Percentiles rank a stretch among this genome's conserved stretches.
Conservation (phyloP, 2,113 vertebrate species). For the Pogonocichla stellata region DNA sequence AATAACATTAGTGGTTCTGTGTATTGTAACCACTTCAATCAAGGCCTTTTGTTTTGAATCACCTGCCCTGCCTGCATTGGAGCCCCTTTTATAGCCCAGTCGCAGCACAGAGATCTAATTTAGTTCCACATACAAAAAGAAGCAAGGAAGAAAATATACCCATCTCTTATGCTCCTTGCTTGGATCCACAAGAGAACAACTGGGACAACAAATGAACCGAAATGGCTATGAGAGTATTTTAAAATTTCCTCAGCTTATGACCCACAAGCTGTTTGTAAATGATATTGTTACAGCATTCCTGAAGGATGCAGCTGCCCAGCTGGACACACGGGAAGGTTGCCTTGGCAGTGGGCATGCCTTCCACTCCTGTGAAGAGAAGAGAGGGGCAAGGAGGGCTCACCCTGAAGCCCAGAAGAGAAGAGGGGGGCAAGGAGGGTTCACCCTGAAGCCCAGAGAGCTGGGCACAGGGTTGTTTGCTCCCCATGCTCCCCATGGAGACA, state of each 20-base stretch:
- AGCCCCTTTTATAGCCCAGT: slow-evolving; percentile 41
- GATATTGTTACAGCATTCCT: background rate
- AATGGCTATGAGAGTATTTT: background rate
- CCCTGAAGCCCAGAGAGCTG: background rate
- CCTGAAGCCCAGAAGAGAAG: background rate
- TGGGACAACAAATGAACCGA: background rate
- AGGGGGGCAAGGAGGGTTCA: background rate
- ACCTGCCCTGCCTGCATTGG: slow-evolving; percentile 59
- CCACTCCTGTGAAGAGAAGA: background rate
- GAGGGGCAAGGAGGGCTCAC: background rate
- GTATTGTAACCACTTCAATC: slow-evolving; percentile 63
- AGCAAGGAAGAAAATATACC: background rate
- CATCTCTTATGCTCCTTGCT: background rate
- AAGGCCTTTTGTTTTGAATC: slow-evolving; percentile 71
- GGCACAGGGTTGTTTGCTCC: background rate
- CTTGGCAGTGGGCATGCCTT: background rate
- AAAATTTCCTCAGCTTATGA: background rate
- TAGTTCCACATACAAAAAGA: slow-evolving; percentile 23
- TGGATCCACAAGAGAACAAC: background rate
- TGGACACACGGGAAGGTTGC: background rate
- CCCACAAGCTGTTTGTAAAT: background rate
- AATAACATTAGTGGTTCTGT: slow-evolving; percentile 65
- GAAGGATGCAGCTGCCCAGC: background rate
- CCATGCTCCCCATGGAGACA: rapidly evolving
- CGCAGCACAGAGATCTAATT: slow-evolving; percentile 43